Evolutionary conservation across 2,888 invertebrate species (phyloP), one percentile per base, ranked within the genome.

Genomic region (Lepidochrysops patricia): DNA sequence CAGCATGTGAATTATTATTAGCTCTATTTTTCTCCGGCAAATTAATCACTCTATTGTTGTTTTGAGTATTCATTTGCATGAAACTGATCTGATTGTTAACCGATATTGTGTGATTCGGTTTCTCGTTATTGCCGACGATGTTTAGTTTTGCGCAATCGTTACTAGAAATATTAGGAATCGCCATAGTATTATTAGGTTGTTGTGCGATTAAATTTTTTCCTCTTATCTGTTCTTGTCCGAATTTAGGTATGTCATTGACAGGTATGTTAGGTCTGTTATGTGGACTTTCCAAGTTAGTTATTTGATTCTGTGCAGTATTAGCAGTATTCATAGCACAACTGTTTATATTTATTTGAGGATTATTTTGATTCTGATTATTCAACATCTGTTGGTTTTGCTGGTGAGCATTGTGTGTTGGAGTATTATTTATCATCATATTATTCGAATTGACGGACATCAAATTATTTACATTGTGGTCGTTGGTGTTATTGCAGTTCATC

Each of bases 21-120:
- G 85, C 72, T 70, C 89, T 77, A 60, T 74, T 85, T 64, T 89
- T 78, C 65, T 90, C 89, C 58, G 89, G 86, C 61, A 90, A 75
- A 69, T 87, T 89, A 23, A 89, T 88, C 5, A 88, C 80, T 70
- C 89, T 79, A 64, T 81, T 87, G 62, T 80, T 85, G 66, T 81
- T 87, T 65, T 82, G 84, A 4, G 82, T 68, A 70, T 86, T 89
- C 84, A 90, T 84, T 70, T 87, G 84, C 77, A 90, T 82, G 62
- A 82, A 90, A 60, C 85, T 83, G 63, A 89, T 78, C 74, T 86
- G 89, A 68, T 83, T 89, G 67, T 73, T 86, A 4, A 87, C 82
- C 25, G 88, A 79, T 68, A 89, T 84, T 1, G 76, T 75, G 64
- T 87, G 87, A 64, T 78, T 86, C 67, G 77, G 82, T 64, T 89